A percentile compares a stretch with the other conserved stretches of the same genome.
phyloP scores from a whole-genome alignment of 2,888 invertebrate species.

The Agrilus mali region DNA sequence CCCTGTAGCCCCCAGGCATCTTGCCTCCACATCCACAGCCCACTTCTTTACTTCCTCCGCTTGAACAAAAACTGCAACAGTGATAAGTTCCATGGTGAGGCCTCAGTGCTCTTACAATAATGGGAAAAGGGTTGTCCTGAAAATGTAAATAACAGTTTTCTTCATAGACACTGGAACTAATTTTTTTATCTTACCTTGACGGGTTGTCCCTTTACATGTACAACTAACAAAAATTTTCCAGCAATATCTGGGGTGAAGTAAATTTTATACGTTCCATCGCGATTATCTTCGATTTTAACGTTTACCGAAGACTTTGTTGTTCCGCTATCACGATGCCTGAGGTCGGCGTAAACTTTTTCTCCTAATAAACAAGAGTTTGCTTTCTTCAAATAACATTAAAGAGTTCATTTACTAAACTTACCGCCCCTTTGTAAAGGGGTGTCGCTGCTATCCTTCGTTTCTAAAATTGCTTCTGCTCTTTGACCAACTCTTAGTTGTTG shows the following conservation, averaged over 20 bases:
- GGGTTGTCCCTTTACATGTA: constrained; percentile 50
- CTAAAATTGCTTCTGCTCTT: constrained; percentile 45
- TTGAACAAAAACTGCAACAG: constrained; percentile 73
- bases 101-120: constrained; percentile 48
- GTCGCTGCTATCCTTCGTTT: constrained; percentile 49
- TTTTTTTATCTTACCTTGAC: constrained; percentile 41
- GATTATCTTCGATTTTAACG: constrained; percentile 44
- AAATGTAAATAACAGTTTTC: constrained; percentile 11
- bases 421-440: constrained; percentile 56
- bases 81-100: constrained; percentile 63
- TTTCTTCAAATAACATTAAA: too few relatives aligned
- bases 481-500: constrained; percentile 49
- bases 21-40: constrained; percentile 59
- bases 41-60: constrained; percentile 56
- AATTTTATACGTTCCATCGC: constrained; percentile 52
- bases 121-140: constrained; percentile 56
- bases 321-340: constrained; percentile 40
- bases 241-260: constrained; percentile 49
- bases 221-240: constrained; percentile 47
- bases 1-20: constrained; percentile 62
- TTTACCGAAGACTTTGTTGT: constrained; percentile 29
- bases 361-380: too few relatives aligned
- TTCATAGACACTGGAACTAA: too few relatives aligned
- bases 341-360: constrained; percentile 43
- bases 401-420: too few relatives aligned